Conservation (phyloP, 2,797 vertebrate species). For the Syngnathus rostellatus region DNA sequence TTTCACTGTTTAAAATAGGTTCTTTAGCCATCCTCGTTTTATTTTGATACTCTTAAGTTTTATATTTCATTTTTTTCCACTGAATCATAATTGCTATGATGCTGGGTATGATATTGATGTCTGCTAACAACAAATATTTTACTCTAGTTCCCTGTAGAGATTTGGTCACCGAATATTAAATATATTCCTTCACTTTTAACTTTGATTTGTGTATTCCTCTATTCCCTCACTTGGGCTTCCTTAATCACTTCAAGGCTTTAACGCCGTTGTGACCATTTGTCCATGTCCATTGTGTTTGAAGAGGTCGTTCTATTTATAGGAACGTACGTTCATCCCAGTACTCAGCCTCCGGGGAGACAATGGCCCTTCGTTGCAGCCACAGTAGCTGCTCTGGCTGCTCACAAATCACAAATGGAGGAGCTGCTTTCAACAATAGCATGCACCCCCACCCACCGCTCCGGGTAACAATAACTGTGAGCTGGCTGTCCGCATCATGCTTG, state of each 20-base stretch:
- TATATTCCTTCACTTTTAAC: conserved; percentile 62
- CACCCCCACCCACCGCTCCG: no score
- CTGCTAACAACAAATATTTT: conserved; percentile 62
- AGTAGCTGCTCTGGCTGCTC: conserved; percentile 39
- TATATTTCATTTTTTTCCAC: conserved; percentile 29
- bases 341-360: conserved; percentile 15
- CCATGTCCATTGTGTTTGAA: conserved; percentile 40
- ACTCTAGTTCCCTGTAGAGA: conserved; percentile 68
- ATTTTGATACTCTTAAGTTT: conserved; percentile 39
- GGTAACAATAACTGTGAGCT: conserved; percentile 44
- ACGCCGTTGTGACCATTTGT: conserved; percentile 39
- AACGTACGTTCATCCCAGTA: conserved; percentile 26
- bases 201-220: conserved; percentile 24
- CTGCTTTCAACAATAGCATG: conserved; percentile 33
- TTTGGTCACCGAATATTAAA: conserved; percentile 75
- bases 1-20: not conserved
- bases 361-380: conserved; percentile 35
- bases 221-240: conserved; percentile 11
- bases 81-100: conserved; percentile 55
- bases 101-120: conserved; percentile 70
- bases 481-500: conserved; percentile 18
- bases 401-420: conserved; percentile 23
- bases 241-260: not conserved
- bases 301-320: conserved; percentile 57
- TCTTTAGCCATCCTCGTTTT: conserved; percentile 19